Evolutionary conservation across 1,140 invertebrate genomes (phyloP), one percentile per base, ranked within the genome.

Genomic region (Magallana ariakensis): DNA sequence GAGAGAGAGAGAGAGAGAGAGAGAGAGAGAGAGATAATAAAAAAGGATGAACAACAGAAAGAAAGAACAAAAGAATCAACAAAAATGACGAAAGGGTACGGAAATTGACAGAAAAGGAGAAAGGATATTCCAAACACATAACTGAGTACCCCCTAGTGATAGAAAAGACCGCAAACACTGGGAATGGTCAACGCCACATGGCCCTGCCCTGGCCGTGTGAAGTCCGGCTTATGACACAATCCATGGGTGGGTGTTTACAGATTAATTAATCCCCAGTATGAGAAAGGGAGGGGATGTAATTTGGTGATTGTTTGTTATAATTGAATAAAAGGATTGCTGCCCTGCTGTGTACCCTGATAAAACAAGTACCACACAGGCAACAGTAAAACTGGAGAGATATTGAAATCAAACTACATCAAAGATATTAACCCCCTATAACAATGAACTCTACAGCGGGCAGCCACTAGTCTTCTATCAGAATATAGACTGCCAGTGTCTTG

Each of bases 151-250:
- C 66, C 66, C 66, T 75, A 19, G 7, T 22, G 66, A 26, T 9
- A 13, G 13, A 26, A 11, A 10, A 26, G 66, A 33, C 66, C 11
- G 22, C 10, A 75, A 26, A 75, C 66, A 75, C 13, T 26, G 10
- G 22, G 22, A 22, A 75, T 75, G 66, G 66, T 75, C 19, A 75
- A 75, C 66, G 22, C 66, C 66, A 75, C 66, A 75, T 75, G 66
- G 66, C 66, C 66, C 22, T 13, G 22, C 5, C 66, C 33, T 19
- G 11, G 66, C 13, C 66, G 22, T 26, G 22, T 75, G 22, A 75
- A 33, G 66, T 75, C 66, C 66, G 66, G 66, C 66, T 75, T 75
- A 75, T 26, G 11, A 13, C 66, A 26, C 19, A 26, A 26, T 11
- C 66, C 66, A 13, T 26, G 66, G 66, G 66, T 33, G 66, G 10